Conservation (phyloP, 2,113 vertebrate genomes). For the Strix aluco region DNA sequence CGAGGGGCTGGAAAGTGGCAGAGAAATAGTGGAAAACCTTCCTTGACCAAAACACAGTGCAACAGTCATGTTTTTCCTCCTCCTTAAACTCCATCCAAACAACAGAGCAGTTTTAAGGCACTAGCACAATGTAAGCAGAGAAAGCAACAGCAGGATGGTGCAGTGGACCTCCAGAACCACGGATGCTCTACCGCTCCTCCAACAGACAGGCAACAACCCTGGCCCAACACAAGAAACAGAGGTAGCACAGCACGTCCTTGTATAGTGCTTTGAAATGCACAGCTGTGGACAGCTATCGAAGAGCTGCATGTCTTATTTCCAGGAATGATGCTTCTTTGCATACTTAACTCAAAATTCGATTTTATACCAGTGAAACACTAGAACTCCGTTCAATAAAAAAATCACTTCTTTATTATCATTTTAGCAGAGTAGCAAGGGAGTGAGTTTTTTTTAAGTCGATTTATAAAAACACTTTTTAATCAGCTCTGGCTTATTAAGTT, state of each 20-base stretch:
- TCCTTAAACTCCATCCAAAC: neutral
- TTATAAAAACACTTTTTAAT: neutral
- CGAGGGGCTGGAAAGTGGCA: rapidly evolving
- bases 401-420: neutral
- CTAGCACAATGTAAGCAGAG: neutral
- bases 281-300: neutral
- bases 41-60: neutral
- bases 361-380: neutral
- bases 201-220: neutral
- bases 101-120: neutral
- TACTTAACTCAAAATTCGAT: neutral
- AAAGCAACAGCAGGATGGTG: neutral
- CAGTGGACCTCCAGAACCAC: neutral
- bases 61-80: neutral
- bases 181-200: neutral
- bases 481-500: neutral
- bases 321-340: neutral
- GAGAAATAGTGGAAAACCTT: neutral
- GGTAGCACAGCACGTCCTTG: neutral
- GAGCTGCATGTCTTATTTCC: neutral
- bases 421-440: neutral
- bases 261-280: neutral
- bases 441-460: neutral
- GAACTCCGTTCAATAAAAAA: neutral
- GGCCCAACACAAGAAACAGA: neutral